Evolutionary conservation across 2,888 invertebrate species (phyloP).

Genomic region (Sarcophaga subvicina): DNA sequence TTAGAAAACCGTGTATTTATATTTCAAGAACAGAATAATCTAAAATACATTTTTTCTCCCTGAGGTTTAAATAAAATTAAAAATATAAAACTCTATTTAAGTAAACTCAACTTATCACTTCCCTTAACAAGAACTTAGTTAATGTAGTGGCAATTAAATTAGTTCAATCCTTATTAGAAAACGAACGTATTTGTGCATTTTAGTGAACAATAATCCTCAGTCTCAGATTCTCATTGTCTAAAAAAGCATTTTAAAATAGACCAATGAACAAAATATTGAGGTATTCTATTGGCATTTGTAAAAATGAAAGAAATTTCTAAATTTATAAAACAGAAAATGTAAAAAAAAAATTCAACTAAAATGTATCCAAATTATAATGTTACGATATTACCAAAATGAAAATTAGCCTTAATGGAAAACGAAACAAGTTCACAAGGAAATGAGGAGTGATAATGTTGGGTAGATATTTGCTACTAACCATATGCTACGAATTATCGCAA

Average conservation of each 20-base stretch:
- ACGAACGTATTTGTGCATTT: constrained; percentile 51
- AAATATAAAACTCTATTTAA: background rate
- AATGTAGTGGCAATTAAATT: constrained; percentile 37
- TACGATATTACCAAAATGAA: constrained; percentile 56
- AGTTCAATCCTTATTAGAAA: constrained; percentile 41
- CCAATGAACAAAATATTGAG: constrained; percentile 69
- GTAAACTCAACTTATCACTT: constrained; percentile 67
- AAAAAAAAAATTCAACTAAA: constrained; percentile 64
- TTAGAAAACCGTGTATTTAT: background rate
- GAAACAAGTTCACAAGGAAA: constrained; percentile 57
- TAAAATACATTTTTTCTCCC: background rate
- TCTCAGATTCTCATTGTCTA: constrained; percentile 41
- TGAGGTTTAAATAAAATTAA: background rate
- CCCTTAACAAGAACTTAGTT: constrained; percentile 56
- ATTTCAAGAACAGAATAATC: background rate
- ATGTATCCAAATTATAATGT: constrained; percentile 75
- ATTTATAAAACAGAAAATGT: constrained; percentile 25
- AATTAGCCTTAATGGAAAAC: constrained; percentile 16
- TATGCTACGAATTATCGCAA: constrained; percentile 81
- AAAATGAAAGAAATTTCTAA: constrained; percentile 14
- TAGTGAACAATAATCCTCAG: constrained; percentile 29
- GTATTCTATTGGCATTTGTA: constrained; percentile 23
- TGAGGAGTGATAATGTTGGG: constrained; percentile 72
- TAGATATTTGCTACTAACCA: constrained; percentile 81
- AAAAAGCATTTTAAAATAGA: constrained; percentile 51